Evolutionary conservation across 1,140 invertebrate species (phyloP).

Genomic region (Geopemphigus sp.): DNA sequence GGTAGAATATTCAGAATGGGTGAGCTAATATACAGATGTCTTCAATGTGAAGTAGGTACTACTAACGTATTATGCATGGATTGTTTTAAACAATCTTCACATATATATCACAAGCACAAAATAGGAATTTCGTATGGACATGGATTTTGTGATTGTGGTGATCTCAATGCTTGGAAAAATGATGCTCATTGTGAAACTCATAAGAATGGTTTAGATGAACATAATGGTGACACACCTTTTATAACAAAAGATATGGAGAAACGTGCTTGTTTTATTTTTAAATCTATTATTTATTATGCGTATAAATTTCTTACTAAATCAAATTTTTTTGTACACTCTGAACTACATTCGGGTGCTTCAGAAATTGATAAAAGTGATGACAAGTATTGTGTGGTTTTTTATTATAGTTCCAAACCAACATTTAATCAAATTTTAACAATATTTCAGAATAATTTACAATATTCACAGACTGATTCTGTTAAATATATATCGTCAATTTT

Average conservation of each 20-base stretch:
- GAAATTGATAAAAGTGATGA: conserved; percentile 63
- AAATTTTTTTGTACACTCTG: conserved; percentile 64
- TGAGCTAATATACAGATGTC: conserved; percentile 95
- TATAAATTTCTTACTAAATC: conserved; percentile 76
- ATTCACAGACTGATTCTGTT: conserved; percentile 79
- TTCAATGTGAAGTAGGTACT: conserved; percentile 93
- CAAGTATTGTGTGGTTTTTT: conserved; percentile 86
- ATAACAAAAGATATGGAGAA: conserved; percentile 69
- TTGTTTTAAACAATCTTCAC: conserved; percentile 91
- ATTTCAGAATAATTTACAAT: conserved; percentile 78
- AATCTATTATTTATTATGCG: conserved; percentile 76
- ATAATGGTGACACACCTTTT: conserved; percentile 58
- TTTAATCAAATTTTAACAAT: conserved; percentile 94
- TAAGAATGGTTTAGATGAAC: conserved; percentile 58
- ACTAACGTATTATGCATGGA: conserved; percentile 97
- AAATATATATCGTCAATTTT: conserved; percentile 93
- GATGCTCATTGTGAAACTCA: conserved; percentile 81
- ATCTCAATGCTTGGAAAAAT: conserved; percentile 88
- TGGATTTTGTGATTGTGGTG: conserved; percentile 96
- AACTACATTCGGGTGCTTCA: conserved; percentile 65
- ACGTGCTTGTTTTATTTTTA: conserved; percentile 69
- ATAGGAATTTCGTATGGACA: conserved; percentile 90
- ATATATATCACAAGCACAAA: conserved; percentile 87
- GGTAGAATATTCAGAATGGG: conserved; percentile 92
- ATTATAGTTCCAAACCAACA: conserved; percentile 95